Evolutionary conservation across 2,888 invertebrate genomes (phyloP), one percentile per base, ranked within the genome.

Genomic region (Maniola hyperantus): DNA sequence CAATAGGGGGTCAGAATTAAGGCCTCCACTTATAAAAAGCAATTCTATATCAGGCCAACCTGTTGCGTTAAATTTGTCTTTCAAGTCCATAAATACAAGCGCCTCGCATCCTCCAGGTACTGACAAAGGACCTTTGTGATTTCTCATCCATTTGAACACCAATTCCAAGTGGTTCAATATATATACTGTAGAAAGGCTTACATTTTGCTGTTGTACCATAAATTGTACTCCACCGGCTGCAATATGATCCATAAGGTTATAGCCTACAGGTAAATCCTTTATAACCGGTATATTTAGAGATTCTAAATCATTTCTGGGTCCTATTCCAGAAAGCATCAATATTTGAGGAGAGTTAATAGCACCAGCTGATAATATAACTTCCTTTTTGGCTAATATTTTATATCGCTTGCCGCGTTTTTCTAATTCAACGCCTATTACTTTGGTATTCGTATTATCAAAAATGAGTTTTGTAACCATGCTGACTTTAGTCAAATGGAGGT

Each of bases 251-350:
- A 95, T 95, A 5, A 96, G 83, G 77, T 95, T 95, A 70, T 94
- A 91, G 2, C 96, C 96, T 0, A 96, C 95, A 6, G 92, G 92
- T 42, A 94, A 85, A 80, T 95, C 93, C 76, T 91, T 88, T 0
- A 94, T 74, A 0, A 94, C 87, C 1, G 92, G 84, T 48, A 95
- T 94, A 51, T 92, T 91, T 68, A 93, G 78, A 1, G 93, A 83
- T 68, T 91, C 85, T 59, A 96, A 85, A 77, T 95, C 94, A 39
- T 91, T 84, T 68, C 82, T 91, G 0, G 95, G 95, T 0, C 96
- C 96, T 8, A 97, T 93, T 5, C 97, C 97, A 2, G 97, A 97
- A 15, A 97, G 83, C 95, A 97, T 95, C 18, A 97, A 85, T 6
- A 97, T 79, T 80, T 97, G 96, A 0, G 97, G 96, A 6, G 96